Evolutionary conservation across 2,888 invertebrate species (phyloP), one percentile per base, ranked within the genome.

Genomic region (Drosophila leonis): DNA sequence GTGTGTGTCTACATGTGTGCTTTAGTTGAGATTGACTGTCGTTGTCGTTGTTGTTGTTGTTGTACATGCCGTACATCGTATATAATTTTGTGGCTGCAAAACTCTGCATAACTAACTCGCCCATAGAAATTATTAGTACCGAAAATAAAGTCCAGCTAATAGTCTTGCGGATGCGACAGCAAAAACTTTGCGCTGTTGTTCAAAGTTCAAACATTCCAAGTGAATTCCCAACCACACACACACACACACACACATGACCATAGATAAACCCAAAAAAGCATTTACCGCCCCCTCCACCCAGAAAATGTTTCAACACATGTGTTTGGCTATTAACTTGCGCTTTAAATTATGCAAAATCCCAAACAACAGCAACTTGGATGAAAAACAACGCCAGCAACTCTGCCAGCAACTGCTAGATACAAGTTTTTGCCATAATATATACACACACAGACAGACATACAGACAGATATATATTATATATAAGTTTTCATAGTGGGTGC

Each of bases 321-420:
- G 77, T 82, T 72, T 72, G 80, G 74, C 77, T 72, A 83, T 88
- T 88, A 85, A 75, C 70, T 85, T 81, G 82, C 64, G 67, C 74
- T 70, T 70, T 80, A 78, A 83, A 86, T 86, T 88, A 83, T 83
- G 83, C 87, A 83, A 88, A 83, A 86, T 44, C 37, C 65, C 56
- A 56, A 72, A 62, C 56, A 66, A 70, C 69, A 69, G 44, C 29
- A 51, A 57, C 42, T 69, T 31, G 29, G 56, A 24, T 54, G 39
- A 59, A 52, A 49, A 69, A 46, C 51, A 59, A 49, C 37, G 15
- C 51, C 66, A 55, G 20, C 39, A 10, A 39, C 39, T 12, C 18
- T 20, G 29, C 12, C 55, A 29, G n/a, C 44, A 51, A 44, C 9
- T 18, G 62, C 75, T 65, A 65, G 70, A 78, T 56, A 82, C 71